Evolutionary conservation across 2,888 invertebrate species (phyloP).

Genomic region (Octonoba sinensis): DNA sequence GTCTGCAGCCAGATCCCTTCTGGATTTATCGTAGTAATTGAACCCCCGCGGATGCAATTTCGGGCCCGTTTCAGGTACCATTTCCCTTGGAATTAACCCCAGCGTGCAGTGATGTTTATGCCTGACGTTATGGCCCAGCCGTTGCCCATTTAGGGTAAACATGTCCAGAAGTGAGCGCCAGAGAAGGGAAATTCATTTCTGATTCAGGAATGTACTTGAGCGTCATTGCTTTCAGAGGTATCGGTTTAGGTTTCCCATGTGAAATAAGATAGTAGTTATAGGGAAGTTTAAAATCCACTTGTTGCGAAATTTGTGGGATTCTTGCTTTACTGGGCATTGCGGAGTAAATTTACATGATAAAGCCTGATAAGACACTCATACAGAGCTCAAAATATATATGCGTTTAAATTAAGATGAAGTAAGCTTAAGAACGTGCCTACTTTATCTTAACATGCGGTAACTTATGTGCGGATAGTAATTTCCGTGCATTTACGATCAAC

Average conservation of each 20-base stretch:
- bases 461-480: too few species aligned
- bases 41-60: conserved; percentile 34
- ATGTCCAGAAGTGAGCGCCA: conserved; percentile 16
- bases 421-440: too few species aligned
- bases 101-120: conserved; percentile 26
- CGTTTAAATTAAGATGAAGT: too few species aligned
- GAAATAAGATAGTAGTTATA: not conserved
- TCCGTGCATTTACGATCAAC: too few species aligned
- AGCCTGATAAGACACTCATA: too few species aligned
- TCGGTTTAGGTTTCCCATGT: not conserved
- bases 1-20: conserved; percentile 11
- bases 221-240: not conserved
- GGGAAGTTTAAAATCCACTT: not conserved
- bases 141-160: conserved; percentile 22
- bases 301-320: too few species aligned
- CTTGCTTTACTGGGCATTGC: too few species aligned
- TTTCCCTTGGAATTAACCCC: conserved; percentile 36
- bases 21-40: conserved; percentile 48
- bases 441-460: too few species aligned
- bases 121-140: conserved; percentile 14
- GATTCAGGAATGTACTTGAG: conserved; percentile 20
- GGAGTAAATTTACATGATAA: too few species aligned
- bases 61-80: conserved; percentile 3
- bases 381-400: too few species aligned
- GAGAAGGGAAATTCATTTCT: conserved; percentile 14